A percentile compares a stretch with the other conserved stretches of the same genome.
Conservation (phyloP, 1,140 invertebrate genomes). For the Ostrea denselamellosa region DNA sequence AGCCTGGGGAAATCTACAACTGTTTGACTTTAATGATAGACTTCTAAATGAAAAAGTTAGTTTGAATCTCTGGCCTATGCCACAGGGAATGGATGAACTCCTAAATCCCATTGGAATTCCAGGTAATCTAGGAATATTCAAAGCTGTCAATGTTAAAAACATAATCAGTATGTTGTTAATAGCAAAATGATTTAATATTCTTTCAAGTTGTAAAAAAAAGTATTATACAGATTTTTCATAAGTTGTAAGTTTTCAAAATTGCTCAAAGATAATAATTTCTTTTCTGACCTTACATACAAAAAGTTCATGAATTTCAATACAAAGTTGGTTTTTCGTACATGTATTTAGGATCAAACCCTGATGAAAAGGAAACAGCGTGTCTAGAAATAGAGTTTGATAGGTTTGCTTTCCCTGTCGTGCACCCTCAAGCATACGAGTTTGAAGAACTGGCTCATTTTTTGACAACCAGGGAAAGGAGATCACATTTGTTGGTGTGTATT, state of each 20-base stretch:
- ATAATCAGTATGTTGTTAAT: not conserved
- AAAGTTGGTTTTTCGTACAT: not conserved
- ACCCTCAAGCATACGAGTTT: conserved; percentile 79
- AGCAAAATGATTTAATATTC: not conserved
- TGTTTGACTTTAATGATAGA: conserved; percentile 95
- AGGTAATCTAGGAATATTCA: conserved; percentile 55
- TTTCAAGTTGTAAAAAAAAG: not conserved
- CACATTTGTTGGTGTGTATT: conserved; percentile 12
- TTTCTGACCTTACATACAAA: not conserved
- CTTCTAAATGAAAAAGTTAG: conserved; percentile 91
- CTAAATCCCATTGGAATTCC: conserved; percentile 91
- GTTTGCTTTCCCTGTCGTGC: conserved; percentile 75
- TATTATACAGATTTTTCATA: not conserved
- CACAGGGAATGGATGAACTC: conserved; percentile 89
- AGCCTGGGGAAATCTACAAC: conserved; percentile 95
- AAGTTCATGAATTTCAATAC: not conserved
- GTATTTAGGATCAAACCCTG: conserved; percentile 89
- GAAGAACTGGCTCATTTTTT: conserved; percentile 75
- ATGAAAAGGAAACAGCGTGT: conserved; percentile 86
- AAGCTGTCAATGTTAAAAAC: not conserved
- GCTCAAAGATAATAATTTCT: not conserved
- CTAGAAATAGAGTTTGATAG: conserved; percentile 87
- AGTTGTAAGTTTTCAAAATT: not conserved
- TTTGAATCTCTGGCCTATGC: conserved; percentile 94
- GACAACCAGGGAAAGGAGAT: conserved; percentile 50